Percentiles rank a stretch among this genome's conserved stretches.
Evolutionary conservation across 2,888 invertebrate genomes (phyloP).

Genomic region (Lysandra bellargus): DNA sequence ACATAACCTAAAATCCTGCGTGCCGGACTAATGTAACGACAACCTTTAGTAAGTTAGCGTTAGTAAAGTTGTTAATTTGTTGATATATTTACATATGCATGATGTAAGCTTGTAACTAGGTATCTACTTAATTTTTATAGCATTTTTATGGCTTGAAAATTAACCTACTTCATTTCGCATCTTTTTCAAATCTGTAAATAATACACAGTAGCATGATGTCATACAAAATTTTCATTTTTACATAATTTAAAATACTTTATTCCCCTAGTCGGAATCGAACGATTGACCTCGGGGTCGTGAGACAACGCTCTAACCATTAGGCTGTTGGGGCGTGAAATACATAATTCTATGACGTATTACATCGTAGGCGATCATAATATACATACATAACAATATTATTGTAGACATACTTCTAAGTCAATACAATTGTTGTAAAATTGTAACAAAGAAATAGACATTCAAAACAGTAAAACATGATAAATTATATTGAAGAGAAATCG

Average conservation of each 20-base stretch:
- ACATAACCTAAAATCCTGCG: neutral
- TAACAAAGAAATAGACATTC: neutral
- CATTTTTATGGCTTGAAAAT: conserved; percentile 8
- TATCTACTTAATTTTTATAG: conserved; percentile 13
- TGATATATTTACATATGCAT: conserved; percentile 15
- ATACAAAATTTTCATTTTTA: neutral
- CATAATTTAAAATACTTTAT: neutral
- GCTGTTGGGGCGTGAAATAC: neutral
- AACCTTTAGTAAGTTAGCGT: neutral
- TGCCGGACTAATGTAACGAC: neutral
- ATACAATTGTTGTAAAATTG: neutral
- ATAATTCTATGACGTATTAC: neutral
- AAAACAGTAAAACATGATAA: no score
- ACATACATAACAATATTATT: neutral
- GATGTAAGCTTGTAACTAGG: conserved; percentile 10
- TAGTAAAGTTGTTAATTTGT: neutral
- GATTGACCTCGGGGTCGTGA: neutral
- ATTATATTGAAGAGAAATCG: no score
- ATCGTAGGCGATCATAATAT: neutral
- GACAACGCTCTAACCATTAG: neutral
- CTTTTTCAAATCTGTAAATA: neutral
- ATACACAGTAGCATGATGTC: neutral
- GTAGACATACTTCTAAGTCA: neutral
- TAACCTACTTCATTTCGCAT: conserved; percentile 4
- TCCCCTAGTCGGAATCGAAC: neutral